These are phyloP conservation scores for Drosophila gaucha DNA, from an alignment of 2,888 invertebrate genomes.

Conservation along the genomic window DNA sequence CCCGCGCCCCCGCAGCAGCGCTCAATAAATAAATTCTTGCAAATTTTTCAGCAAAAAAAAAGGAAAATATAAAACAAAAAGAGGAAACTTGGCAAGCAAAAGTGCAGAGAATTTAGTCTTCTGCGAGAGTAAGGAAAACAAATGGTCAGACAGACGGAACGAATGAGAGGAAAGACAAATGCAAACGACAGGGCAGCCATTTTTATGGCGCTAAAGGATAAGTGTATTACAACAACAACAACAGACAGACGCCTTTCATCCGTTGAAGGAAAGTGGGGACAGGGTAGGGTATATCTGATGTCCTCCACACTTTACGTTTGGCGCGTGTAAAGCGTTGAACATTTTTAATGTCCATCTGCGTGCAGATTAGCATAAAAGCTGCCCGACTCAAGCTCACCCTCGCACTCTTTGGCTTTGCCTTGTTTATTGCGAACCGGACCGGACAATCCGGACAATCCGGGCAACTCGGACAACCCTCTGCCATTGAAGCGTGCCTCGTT, in stretches of 20 bases:
- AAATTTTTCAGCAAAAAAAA: slow-evolving; percentile 39
- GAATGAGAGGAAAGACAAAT: slow-evolving; percentile 48
- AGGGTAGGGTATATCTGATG: background rate
- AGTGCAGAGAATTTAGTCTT: slow-evolving; percentile 41
- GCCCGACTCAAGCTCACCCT: slow-evolving; percentile 2
- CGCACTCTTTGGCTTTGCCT: background rate
- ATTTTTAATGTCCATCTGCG: slow-evolving; percentile 74
- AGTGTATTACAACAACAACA: slow-evolving; percentile 63
- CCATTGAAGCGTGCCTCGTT: slow-evolving; percentile 39
- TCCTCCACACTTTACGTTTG: slow-evolving; percentile 25
- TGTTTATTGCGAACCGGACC: slow-evolving; percentile 18
- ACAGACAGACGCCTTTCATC: too few species aligned
- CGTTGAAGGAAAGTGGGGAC: too few species aligned
- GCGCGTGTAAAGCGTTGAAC: slow-evolving; percentile 63
- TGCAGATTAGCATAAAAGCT: slow-evolving; percentile 71
- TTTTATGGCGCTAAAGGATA: slow-evolving; percentile 67
- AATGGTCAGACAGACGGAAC: slow-evolving; percentile 32
- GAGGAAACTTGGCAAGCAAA: slow-evolving; percentile 23
- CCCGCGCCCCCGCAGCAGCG: background rate
- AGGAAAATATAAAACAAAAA: slow-evolving; percentile 3
- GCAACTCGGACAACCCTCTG: background rate
- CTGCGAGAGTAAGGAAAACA: slow-evolving; percentile 35
- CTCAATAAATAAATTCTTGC: slow-evolving; percentile 64
- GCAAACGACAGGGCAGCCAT: slow-evolving; percentile 61
- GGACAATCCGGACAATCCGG: background rate